Evolutionary conservation across 2,888 invertebrate species (phyloP).

Genomic region (Stenurella melanura): DNA sequence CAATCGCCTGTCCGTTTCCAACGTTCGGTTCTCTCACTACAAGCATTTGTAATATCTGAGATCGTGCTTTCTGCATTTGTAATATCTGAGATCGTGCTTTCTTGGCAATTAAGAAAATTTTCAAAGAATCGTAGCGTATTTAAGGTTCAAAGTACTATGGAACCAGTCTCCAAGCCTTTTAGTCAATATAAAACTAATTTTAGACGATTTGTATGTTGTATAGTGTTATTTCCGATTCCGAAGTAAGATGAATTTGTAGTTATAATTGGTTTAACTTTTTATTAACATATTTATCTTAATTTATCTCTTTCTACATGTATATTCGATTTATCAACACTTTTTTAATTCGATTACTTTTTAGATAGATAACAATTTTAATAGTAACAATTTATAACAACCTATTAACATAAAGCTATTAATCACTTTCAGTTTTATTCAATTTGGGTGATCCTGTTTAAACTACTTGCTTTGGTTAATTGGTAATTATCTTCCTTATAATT

Average conservation of each 20-base stretch:
- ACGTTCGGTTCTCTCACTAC: too few relatives aligned
- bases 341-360: background rate
- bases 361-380: background rate
- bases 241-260: background rate
- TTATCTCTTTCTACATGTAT: background rate
- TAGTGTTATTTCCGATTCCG: background rate
- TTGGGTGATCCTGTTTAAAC: constrained; percentile 12
- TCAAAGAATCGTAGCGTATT: too few relatives aligned
- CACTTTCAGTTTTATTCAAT: constrained; percentile 18
- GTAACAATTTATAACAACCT: constrained; percentile 3
- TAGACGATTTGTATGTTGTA: background rate
- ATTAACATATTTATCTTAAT: background rate
- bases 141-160: too few relatives aligned
- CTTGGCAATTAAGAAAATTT: too few relatives aligned
- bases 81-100: too few relatives aligned
- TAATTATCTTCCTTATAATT: background rate
- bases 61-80: too few relatives aligned
- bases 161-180: too few relatives aligned
- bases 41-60: too few relatives aligned
- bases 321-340: background rate
- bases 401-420: constrained; percentile 8
- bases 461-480: background rate
- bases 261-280: background rate
- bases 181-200: too few relatives aligned
- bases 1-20: too few relatives aligned